Base-by-base conservation (phyloP, 2,797 vertebrate species). In the Sebastes baramenuke region DNA sequence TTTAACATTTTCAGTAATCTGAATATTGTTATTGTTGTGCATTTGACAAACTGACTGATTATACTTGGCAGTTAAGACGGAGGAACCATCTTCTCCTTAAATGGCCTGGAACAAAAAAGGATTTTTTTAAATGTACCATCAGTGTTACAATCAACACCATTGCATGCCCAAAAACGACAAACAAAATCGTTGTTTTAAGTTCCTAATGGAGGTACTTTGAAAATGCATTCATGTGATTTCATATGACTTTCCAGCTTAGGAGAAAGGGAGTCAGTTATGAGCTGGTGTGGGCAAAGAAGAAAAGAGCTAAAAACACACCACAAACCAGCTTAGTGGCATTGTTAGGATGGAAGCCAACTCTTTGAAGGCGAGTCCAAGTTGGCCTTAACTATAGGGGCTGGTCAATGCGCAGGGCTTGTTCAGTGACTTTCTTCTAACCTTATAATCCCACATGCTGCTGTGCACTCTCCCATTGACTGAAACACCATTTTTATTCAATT, bases 401-500 rank as follows among this genome's bases (percentile, higher is more conserved):
- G 89, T 90, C 91, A 89, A 66, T 78, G 84, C 82, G 84, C 81
- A 30, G 72, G 46, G 64, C 82, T 89, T 77, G 72, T 84, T 88
- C 69, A 25, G 72, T 79, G 77, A 76, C 83, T 75, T 80, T 81
- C 78, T 80, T 64, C 74, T 85, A 89, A 87, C 84, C 88, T 85
- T 77, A 60, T 92, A 92, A 90, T 86, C 89, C 85, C 79, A 77
- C 82, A 79, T 75, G 88, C 82, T 69, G 81, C 81, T 72, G 70
- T 18, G 27, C 76, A 73, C 73, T 24, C 77, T 85, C 62, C 74
- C 78, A 85, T 80, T 81, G 79, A 89, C 74, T 55, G 65, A 64
- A 91, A 79, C 77, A 83, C 59, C 74, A 34, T 82, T 93, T 93
- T 86, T 80, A 91, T 92, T 92, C 84, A 90, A 89, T 93, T 92